Conservation (phyloP, 2,888 invertebrate genomes). For the Sturmia bella region DNA sequence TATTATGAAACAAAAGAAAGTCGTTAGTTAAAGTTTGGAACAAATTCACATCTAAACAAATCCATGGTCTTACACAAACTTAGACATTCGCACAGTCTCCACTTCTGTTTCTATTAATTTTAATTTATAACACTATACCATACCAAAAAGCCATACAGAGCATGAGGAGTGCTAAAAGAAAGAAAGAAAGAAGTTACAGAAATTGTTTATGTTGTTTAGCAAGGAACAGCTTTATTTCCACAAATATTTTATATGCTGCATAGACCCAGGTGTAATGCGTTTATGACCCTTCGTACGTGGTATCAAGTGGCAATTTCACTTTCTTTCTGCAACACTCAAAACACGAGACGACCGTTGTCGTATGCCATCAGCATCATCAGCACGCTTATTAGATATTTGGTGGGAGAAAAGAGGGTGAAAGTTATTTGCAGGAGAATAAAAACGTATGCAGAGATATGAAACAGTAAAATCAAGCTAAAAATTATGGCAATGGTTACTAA, state of each 20-base stretch:
- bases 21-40: constrained; percentile 67
- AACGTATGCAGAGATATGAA: background rate
- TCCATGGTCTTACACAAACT: constrained; percentile 7
- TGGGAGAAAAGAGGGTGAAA: background rate
- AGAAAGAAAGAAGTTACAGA: constrained; percentile 1
- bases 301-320: constrained; percentile 74
- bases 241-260: constrained; percentile 64
- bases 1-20: constrained; percentile 67
- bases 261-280: constrained; percentile 78
- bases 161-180: background rate
- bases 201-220: constrained; percentile 27
- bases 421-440: background rate
- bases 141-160: constrained; percentile 10
- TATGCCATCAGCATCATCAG: constrained; percentile 38
- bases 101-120: constrained; percentile 5
- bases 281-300: constrained; percentile 60
- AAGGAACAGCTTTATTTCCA: constrained; percentile 38
- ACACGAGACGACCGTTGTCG: constrained; percentile 49
- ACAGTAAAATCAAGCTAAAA: background rate
- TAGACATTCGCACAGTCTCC: background rate
- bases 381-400: background rate
- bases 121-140: constrained; percentile 51
- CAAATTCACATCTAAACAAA: constrained; percentile 48
- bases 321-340: constrained; percentile 73
- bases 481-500: too few species aligned